Evolutionary conservation across 2,797 vertebrate genomes (phyloP).

Genomic region (Chaetophractus vellerosus): DNA sequence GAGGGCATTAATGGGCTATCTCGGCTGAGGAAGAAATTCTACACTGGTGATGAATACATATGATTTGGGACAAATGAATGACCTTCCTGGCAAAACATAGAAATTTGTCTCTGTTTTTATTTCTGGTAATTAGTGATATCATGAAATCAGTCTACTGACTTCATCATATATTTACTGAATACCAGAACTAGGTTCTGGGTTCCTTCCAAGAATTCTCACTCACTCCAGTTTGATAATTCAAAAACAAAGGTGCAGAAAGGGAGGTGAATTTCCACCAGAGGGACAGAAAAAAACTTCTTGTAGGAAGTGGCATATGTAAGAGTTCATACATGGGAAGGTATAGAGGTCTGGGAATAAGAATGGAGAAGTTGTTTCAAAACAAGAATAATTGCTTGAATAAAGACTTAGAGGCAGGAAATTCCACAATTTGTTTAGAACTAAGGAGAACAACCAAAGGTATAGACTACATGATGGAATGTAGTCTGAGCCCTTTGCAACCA

Average conservation of each 20-base stretch:
- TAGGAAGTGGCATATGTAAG: neutral
- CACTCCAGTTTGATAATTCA: neutral
- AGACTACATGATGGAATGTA: neutral
- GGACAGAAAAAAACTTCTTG: neutral
- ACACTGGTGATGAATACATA: neutral
- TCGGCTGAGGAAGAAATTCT: neutral
- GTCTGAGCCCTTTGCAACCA: neutral
- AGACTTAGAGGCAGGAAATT: neutral
- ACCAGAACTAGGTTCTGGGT: neutral
- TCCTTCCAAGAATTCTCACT: neutral
- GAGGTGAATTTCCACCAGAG: neutral
- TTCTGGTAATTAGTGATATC: neutral
- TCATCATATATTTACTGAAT: slow-evolving; percentile 17
- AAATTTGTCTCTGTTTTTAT: neutral
- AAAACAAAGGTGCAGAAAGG: neutral
- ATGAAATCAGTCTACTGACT: neutral
- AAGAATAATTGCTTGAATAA: neutral
- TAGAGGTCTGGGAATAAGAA: neutral
- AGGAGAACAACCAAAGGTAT: neutral
- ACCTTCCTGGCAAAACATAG: neutral
- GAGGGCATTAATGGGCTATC: neutral
- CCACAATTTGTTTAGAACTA: neutral
- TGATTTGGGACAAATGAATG: neutral
- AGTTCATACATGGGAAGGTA: neutral
- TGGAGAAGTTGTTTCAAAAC: neutral